Evolutionary conservation across 2,113 vertebrate genomes (phyloP).

Genomic region (Mionectes macconnelli): DNA sequence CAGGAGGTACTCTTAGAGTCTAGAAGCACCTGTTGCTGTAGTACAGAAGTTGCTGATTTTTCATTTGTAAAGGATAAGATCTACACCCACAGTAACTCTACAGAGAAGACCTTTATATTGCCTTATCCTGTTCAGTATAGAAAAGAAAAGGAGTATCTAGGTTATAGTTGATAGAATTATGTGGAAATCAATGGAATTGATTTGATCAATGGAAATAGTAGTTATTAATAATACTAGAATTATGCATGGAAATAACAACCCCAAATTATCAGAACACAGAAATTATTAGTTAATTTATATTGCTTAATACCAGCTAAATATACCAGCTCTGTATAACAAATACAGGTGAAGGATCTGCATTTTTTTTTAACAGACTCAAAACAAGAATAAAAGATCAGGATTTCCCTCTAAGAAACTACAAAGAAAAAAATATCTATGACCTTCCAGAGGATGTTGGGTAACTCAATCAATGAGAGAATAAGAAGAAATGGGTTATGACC

Average conservation of each 20-base stretch:
- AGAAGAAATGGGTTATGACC: conserved; percentile 42
- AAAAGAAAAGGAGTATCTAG: background rate
- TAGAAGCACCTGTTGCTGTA: background rate
- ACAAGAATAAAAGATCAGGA: background rate
- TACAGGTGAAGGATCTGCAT: background rate
- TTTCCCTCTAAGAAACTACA: conserved; percentile 22
- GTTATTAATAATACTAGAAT: background rate
- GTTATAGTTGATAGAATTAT: background rate
- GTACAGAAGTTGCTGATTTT: background rate
- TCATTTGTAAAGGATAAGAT: background rate
- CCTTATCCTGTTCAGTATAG: background rate
- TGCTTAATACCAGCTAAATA: background rate
- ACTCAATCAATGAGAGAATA: background rate
- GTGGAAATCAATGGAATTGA: background rate
- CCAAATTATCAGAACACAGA: background rate
- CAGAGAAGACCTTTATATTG: background rate
- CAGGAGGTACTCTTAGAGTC: background rate
- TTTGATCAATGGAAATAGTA: no score
- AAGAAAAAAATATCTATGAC: conserved; percentile 13
- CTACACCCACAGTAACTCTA: background rate
- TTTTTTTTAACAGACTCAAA: background rate
- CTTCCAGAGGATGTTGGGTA: background rate
- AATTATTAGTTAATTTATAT: background rate
- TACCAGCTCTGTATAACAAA: background rate
- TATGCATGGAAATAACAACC: background rate